Evolutionary conservation across 2,113 vertebrate genomes (phyloP), one percentile per base, ranked within the genome.

Genomic region (Aphelocoma coerulescens): DNA sequence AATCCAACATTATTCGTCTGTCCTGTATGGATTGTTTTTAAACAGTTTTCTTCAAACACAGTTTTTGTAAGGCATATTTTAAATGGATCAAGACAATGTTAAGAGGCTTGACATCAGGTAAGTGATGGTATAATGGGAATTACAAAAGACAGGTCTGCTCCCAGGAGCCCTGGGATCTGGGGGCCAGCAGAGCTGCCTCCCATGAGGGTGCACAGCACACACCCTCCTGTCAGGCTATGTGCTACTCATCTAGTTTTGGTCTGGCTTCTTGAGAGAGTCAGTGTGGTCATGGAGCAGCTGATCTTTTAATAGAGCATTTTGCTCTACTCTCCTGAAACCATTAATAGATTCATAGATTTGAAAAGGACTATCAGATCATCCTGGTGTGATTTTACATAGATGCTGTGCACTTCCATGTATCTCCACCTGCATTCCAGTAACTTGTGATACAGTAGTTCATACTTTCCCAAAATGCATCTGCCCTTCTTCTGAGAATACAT

Each of bases 1-100:
- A 96, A 95, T 95, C 68, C 73, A 81, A 48, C 46, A 75, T 89
- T 91, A 91, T 96, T 93, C 28, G 7, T 92, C 66, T 83, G 41
- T 85, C 65, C 65, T 78, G 20, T n/a, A 46, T 22, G 20, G 57
- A 89, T 81, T 84, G 65, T 46, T 92, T 89, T 74, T 57, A 80
- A 93, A 52, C 0, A 67, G 19, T 75, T 94, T 96, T 91, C 82
- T 90, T 88, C 92, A 86, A 90, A 86, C 28, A 39, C 5, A 39
- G 13, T 33, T 83, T 88, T 61, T 33, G 41, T 65, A 75, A 81
- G 52, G 35, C 39, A 13, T 35, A 13, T 49, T 80, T 89, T 94
- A 83, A 95, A 93, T 27, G 55, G 67, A 86, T 30, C 0, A 8
- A 79, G 91, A 48, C 51, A 83, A 83, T 0, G 0, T 79, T 80